phyloP scores from a whole-genome alignment of 35 echinoderm and acorn worm genomes.

The Hemicentrotus pulcherrimus region DNA sequence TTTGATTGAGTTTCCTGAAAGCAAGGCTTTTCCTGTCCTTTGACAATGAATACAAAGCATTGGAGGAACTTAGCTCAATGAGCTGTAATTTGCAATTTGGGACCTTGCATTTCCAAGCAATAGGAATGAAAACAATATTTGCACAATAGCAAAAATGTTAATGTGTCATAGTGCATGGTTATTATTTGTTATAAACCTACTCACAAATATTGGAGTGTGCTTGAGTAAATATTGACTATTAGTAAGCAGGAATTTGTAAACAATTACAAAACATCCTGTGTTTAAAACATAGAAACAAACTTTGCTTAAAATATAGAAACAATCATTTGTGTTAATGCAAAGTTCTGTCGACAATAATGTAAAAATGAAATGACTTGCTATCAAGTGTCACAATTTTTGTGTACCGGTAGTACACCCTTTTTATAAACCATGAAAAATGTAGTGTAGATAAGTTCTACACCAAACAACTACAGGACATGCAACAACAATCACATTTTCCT shows the following conservation, averaged over 20 bases:
- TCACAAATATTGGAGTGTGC: neutral
- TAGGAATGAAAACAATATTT: neutral
- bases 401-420: no score
- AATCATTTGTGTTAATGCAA: no score
- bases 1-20: neutral
- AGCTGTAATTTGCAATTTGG: neutral
- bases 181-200: neutral
- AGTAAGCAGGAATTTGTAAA: neutral
- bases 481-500: no score
- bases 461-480: no score
- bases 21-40: neutral
- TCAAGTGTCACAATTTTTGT: no score
- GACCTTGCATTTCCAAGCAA: neutral
- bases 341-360: no score
- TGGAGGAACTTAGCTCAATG: neutral
- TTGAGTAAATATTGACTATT: neutral
- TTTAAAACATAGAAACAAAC: neutral
- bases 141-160: neutral
- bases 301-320: no score
- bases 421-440: no score
- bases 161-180: neutral
- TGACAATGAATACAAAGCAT: neutral
- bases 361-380: no score
- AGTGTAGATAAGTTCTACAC: no score
- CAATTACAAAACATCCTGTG: neutral